Evolutionary conservation across 1,140 invertebrate species (phyloP), one percentile per base, ranked within the genome.

Genomic region (Drosophila arizonae): DNA sequence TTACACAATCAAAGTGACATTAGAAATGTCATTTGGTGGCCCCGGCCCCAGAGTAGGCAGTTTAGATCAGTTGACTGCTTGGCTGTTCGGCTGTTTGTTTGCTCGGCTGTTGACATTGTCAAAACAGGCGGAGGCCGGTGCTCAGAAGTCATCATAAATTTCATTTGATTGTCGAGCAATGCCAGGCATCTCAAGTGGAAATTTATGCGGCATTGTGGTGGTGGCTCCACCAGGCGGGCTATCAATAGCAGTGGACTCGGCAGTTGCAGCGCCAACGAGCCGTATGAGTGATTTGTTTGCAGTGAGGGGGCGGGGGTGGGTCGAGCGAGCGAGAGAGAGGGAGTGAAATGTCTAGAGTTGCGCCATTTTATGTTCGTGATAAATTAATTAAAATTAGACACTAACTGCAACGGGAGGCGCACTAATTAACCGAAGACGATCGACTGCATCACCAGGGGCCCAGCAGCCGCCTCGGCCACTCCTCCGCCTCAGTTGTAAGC

Each of bases 361-460:
- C 84, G 76, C 79, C 84, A 87, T 76, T 87, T 87, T 87, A 87
- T 88, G 84, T 72, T 76, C 81, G 79, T 82, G 78, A 90, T 90
- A 90, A 90, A 90, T 90, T 90, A 90, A 90, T 90, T 90, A 90
- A 90, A 79, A 90, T 82, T 87, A 82, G 82, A 89, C 81, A 89
- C 76, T 86, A 84, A 81, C 78, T 90, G 58, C 78, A 67, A 79
- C 76, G 76, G 82, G 65, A 86, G 79, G 63, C 66, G 51, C 63
- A 66, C 82, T 87, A 86, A 86, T 86, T 85, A 86, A 72, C 72
- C 73, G 76, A 57, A 87, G 81, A 79, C 77, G 78, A 86, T 81
- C 82, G 75, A 87, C 82, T 81, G 62, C 72, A 62, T 71, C 57
- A 65, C 36, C 77, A 15, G 1, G 21, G 51, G 10, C 11, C 33